These are phyloP conservation scores for Anagrus nilaparvatae DNA, from an alignment of 1,140 invertebrate genomes.

Conservation along the genomic window DNA sequence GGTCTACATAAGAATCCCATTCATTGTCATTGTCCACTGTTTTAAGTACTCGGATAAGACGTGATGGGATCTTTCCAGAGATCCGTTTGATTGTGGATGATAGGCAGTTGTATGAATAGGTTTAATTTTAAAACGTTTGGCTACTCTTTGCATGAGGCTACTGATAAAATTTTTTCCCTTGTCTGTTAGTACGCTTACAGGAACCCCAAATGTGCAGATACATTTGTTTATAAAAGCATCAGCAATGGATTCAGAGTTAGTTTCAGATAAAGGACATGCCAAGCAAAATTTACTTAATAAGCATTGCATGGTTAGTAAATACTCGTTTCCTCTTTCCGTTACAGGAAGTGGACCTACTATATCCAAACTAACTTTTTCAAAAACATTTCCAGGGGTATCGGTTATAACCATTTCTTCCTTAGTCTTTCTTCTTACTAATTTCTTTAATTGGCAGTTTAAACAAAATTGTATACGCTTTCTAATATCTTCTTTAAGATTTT, in stretches of 20 bases:
- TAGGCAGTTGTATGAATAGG: slow-evolving; percentile 1
- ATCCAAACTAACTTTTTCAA: slow-evolving; percentile 7
- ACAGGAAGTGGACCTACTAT: slow-evolving; percentile 3
- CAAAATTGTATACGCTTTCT: not conserved
- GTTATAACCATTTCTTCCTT: not conserved
- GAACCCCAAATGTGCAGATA: slow-evolving; percentile 5
- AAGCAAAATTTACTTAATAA: slow-evolving; percentile 11
- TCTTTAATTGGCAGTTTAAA: not conserved
- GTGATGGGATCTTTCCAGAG: slow-evolving; percentile 2
- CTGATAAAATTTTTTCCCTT: slow-evolving; percentile 9
- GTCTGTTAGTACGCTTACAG: slow-evolving; percentile 2
- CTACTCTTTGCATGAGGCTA: not conserved
- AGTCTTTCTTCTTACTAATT: not conserved
- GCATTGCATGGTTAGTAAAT: slow-evolving; percentile 2
- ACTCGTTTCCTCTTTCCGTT: not conserved
- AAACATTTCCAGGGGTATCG: not conserved
- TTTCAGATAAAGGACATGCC: not conserved
- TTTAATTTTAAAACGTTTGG: slow-evolving; percentile 3
- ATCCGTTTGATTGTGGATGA: slow-evolving; percentile 3
- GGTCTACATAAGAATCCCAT: not conserved
- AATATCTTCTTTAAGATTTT: slow-evolving; percentile 6
- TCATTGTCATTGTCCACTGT: not conserved
- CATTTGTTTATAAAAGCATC: slow-evolving; percentile 11
- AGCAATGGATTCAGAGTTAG: not conserved
- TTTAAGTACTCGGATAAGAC: slow-evolving; percentile 2